Evolutionary conservation across 2,888 invertebrate genomes (phyloP), one percentile per base, ranked within the genome.

Genomic region (Ischnus inquisitorius): DNA sequence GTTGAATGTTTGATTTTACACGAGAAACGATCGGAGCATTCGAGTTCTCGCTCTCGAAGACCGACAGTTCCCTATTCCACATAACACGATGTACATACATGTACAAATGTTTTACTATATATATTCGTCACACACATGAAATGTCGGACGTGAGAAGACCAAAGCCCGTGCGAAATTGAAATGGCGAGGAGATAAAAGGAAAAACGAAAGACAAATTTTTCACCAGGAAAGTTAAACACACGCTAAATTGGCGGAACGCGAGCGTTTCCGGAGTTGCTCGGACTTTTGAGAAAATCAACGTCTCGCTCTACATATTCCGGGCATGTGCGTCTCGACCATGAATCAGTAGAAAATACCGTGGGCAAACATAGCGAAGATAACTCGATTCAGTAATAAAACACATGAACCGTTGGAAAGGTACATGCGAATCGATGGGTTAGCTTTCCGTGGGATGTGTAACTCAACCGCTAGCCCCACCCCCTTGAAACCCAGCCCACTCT

Each of bases 271-370:
- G 25, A 10, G 25, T 28, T 28, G 22, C n/a, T 28, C 57, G 25
- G 57, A 25, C 57, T 57, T 57, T 8, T 57, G 57, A 8, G 22
- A 25, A 22, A 57, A 57, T 57, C 25, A 25, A 25, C 57, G 22
- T 54, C 28, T 12, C 25, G 57, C 12, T 64, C 39, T 14, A 51
- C 68, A 62, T 57, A 43, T 54, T 68, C 41, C 12, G 8, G 75
- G 62, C 62, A 71, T 34, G 60, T 79, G 46, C 87, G 87, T 86
- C 86, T 78, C 86, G 87, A 91, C 90, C 90, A 90, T 89, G 90
- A 91, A 91, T 90, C 89, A 89, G 89, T 88, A 86, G 88, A 89
- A 91, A 92, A 92, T 90, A 90, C 88, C 85, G 86, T 87, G 83
- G 82, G 87, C 87, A 90, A 91, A 91, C 90, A 90, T 84, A 84